Evolutionary conservation across 2,888 invertebrate species (phyloP).

Genomic region (Eudasyphora cyanicolor): DNA sequence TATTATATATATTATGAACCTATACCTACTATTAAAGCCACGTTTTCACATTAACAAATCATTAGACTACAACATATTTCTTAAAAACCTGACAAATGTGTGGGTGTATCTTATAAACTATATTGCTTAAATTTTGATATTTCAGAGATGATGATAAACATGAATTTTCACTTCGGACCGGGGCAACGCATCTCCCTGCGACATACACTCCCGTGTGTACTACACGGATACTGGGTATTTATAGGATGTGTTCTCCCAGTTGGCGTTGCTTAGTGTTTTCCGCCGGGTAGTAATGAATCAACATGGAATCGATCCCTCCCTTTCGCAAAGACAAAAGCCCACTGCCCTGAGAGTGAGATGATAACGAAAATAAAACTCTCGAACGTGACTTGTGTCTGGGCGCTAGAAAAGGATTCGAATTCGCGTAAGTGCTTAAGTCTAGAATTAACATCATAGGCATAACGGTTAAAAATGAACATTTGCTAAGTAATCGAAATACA

Average conservation of each 20-base stretch:
- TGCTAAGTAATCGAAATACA: conserved; percentile 77
- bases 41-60: conserved; percentile 62
- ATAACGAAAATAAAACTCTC: neutral
- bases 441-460: conserved; percentile 41
- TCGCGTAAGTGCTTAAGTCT: conserved; percentile 5
- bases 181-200: neutral
- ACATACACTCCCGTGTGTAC: neutral
- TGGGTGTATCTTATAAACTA: conserved; percentile 59
- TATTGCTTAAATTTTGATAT: conserved; percentile 60
- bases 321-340: conserved; percentile 12
- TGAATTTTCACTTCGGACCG: neutral
- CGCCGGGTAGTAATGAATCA: neutral
- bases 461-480: conserved; percentile 73
- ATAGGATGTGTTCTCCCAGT: neutral
- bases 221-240: neutral
- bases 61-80: conserved; percentile 58
- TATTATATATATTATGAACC: conserved; percentile 33
- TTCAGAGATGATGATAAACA: conserved; percentile 19
- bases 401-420: neutral
- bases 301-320: neutral
- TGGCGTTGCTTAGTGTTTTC: neutral
- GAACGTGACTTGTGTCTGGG: conserved; percentile 3
- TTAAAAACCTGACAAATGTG: conserved; percentile 62
- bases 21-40: conserved; percentile 62
- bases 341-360: neutral